Evolutionary conservation across 1,140 invertebrate genomes (phyloP).

Genomic region (Carposina sasakii): DNA sequence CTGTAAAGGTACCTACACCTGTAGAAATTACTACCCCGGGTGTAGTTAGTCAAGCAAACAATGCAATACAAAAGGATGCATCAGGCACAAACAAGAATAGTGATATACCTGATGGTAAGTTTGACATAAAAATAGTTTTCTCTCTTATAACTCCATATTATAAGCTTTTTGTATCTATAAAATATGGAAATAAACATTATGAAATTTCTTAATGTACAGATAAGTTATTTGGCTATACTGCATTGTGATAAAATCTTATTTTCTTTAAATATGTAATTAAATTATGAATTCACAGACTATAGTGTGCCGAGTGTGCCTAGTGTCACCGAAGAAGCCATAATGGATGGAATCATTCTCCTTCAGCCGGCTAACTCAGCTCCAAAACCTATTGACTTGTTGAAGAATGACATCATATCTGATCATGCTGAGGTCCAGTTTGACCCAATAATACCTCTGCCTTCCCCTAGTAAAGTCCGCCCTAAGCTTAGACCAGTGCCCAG

Average conservation of each 20-base stretch:
- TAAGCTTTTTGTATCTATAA: too few species aligned
- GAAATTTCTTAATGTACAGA: too few species aligned
- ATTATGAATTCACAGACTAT: constrained; percentile 40
- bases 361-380: constrained; percentile 34
- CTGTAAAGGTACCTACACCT: constrained; percentile 1
- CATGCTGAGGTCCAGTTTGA: constrained; percentile 65
- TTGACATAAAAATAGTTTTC: too few species aligned
- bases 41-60: background rate
- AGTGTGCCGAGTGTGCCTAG: constrained; percentile 43
- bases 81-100: background rate
- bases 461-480: constrained; percentile 58
- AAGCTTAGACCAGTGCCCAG: constrained; percentile 66
- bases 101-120: constrained; percentile 31
- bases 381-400: constrained; percentile 52
- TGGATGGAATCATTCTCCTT: constrained; percentile 61
- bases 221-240: too few species aligned
- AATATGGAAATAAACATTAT: too few species aligned
- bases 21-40: background rate
- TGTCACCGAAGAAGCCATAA: constrained; percentile 40
- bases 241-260: too few species aligned
- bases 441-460: constrained; percentile 66
- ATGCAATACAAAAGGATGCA: background rate
- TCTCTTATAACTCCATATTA: too few species aligned
- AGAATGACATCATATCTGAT: constrained; percentile 64
- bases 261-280: too few species aligned